Percentiles rank a stretch among this genome's conserved stretches.
Conservation (phyloP, 2,113 vertebrate genomes). For the Odocoileus hemionus region DNA sequence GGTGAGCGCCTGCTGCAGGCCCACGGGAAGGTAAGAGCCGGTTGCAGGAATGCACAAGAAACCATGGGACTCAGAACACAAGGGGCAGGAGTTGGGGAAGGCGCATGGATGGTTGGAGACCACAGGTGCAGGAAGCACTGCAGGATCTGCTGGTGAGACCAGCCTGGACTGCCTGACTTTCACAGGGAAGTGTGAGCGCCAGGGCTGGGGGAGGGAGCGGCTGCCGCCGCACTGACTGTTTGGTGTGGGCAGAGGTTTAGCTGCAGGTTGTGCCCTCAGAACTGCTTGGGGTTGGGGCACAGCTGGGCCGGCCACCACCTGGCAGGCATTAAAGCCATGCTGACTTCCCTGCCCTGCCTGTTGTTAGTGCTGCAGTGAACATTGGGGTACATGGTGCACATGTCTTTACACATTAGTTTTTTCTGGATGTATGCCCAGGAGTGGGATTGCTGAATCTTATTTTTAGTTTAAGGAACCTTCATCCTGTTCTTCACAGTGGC, state of each 20-base stretch:
- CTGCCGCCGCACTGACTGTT: background rate
- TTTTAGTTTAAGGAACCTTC: background rate
- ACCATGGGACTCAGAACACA: background rate
- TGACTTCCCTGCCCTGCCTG: background rate
- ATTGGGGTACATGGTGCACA: background rate
- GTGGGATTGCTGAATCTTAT: background rate
- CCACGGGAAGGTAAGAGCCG: background rate
- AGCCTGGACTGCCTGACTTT: background rate
- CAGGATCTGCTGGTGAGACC: background rate
- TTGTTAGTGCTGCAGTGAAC: background rate
- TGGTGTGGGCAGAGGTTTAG: background rate
- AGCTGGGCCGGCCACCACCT: background rate
- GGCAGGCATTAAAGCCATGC: fast-evolving
- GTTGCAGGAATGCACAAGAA: background rate
- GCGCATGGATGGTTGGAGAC: too few species aligned
- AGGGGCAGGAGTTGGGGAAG: background rate
- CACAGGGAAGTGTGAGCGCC: background rate
- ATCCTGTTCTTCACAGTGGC: background rate
- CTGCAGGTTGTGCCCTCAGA: background rate
- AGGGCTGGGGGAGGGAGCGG: background rate
- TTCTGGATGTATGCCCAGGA: background rate
- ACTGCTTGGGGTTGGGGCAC: background rate
- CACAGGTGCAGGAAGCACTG: background rate
- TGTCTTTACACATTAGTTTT: background rate
- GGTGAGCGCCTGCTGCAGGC: background rate